phyloP scores from a whole-genome alignment of 2,113 vertebrate genomes.

The Tylochromis polylepis region DNA sequence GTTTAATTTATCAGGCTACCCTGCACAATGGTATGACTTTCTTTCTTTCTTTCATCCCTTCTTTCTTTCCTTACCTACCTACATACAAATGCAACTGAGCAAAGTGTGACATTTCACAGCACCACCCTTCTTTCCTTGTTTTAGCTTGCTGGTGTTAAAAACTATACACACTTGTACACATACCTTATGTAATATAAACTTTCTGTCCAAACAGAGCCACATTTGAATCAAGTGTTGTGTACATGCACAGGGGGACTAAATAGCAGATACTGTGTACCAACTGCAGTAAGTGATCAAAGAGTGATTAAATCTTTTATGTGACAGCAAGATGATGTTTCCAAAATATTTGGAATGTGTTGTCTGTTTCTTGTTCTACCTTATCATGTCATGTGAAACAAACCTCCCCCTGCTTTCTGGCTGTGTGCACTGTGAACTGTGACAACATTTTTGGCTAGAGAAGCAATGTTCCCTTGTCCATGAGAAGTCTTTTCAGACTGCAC shows the following conservation, averaged over 20 bases:
- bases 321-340: neutral
- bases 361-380: neutral
- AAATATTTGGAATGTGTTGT: conserved; percentile 12
- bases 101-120: neutral
- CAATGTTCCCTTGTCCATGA: neutral
- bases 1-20: neutral
- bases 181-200: neutral
- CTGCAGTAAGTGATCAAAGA: neutral
- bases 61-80: neutral
- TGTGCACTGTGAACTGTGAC: neutral
- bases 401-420: neutral
- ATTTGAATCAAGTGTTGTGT: neutral
- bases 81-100: neutral
- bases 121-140: neutral
- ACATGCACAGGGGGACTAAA: conserved; percentile 3
- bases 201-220: conserved; percentile 33
- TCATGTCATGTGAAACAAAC: neutral
- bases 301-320: neutral
- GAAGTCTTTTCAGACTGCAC: neutral
- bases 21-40: neutral
- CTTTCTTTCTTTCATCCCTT: neutral
- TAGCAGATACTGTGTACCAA: neutral
- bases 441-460: neutral
- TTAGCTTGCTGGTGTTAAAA: neutral
- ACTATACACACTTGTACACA: neutral